Conservation (phyloP, 2,888 invertebrate genomes). For the Oscheius sp. region DNA sequence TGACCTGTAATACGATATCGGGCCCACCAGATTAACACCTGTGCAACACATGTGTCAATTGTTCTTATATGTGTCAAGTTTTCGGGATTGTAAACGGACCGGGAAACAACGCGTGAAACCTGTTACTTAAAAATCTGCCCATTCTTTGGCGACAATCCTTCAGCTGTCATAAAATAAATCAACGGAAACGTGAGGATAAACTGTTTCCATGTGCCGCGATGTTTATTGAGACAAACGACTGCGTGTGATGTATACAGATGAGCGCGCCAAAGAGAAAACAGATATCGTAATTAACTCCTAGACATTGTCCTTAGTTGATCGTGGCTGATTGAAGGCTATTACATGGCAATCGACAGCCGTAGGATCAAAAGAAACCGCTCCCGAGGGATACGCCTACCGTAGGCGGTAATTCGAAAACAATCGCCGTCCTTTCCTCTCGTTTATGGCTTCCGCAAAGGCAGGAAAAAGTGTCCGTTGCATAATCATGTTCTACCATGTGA, state of each 20-base stretch:
- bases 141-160: neutral
- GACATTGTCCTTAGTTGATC: constrained; percentile 13
- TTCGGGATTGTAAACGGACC: neutral
- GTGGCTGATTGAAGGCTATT: constrained; percentile 22
- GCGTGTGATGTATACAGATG: constrained; percentile 19
- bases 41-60: constrained; percentile 28
- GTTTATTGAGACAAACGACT: constrained; percentile 26
- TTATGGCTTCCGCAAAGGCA: constrained; percentile 16
- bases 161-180: constrained; percentile 21
- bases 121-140: neutral
- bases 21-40: constrained; percentile 23
- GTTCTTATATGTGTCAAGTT: neutral
- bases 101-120: neutral
- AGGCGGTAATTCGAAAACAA: constrained; percentile 31
- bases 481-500: constrained; percentile 17
- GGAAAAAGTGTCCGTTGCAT: constrained; percentile 28
- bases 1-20: constrained; percentile 14
- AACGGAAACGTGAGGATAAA: constrained; percentile 25
- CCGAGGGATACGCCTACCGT: constrained; percentile 24
- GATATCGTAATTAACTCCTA: neutral
- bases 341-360: constrained; percentile 22
- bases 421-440: constrained; percentile 12
- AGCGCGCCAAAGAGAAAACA: neutral
- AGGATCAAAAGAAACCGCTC: constrained; percentile 26
- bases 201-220: constrained; percentile 22